Conservation (phyloP, 2,888 invertebrate genomes). For the Leptopilina drosophilae region DNA sequence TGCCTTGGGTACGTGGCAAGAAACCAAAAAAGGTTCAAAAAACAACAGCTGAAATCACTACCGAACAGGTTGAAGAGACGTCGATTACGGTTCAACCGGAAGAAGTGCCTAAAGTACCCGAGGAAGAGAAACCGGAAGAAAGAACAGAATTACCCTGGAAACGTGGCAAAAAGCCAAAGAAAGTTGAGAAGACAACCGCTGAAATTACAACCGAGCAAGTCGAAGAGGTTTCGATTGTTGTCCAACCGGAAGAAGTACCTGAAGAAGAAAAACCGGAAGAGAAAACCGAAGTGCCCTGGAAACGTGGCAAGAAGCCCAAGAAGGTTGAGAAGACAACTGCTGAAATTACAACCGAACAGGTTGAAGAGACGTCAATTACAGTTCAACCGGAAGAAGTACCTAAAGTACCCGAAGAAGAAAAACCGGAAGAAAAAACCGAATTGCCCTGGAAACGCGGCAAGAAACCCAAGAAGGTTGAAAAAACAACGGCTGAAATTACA, state of each 20-base stretch:
- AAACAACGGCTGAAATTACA: conserved; percentile 49
- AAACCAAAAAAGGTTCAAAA: conserved; percentile 43
- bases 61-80: conserved; percentile 26
- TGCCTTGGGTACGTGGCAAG: conserved; percentile 59
- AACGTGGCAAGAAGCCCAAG: conserved; percentile 58
- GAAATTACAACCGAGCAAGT: conserved; percentile 48
- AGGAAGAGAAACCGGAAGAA: conserved; percentile 49
- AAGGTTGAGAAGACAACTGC: conserved; percentile 46
- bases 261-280: conserved; percentile 56
- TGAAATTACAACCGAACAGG: conserved; percentile 23
- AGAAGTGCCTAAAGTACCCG: conserved; percentile 65
- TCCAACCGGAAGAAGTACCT: conserved; percentile 51
- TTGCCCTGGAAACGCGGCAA: conserved; percentile 55
- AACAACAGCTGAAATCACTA: conserved; percentile 28
- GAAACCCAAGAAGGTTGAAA: conserved; percentile 66
- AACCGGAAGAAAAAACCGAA: no score
- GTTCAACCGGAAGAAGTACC: conserved; percentile 61
- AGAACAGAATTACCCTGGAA: conserved; percentile 49
- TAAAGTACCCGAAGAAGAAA: conserved; percentile 58
- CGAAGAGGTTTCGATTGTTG: conserved; percentile 30
- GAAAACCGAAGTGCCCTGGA: background rate
- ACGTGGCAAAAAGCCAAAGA: conserved; percentile 62
- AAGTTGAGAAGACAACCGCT: conserved; percentile 59
- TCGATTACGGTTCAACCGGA: conserved; percentile 55
- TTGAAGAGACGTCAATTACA: conserved; percentile 37